Evolutionary conservation across 2,113 vertebrate species (phyloP).

Genomic region (Dromiciops gliroides): DNA sequence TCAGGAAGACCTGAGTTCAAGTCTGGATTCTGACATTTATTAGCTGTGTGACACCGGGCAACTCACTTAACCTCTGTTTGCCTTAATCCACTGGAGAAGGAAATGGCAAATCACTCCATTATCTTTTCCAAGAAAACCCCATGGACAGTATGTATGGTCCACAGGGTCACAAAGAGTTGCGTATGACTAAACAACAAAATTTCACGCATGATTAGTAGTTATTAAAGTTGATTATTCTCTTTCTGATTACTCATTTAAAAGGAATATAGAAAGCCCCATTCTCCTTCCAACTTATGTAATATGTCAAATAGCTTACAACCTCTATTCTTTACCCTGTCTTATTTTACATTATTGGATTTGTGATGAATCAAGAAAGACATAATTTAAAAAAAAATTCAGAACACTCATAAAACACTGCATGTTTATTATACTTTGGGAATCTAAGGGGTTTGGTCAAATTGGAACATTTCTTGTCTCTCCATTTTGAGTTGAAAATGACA

Average conservation of each 20-base stretch:
- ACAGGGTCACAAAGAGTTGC: neutral
- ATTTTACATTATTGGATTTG: slow-evolving; percentile 14
- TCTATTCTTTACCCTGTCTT: slow-evolving; percentile 39
- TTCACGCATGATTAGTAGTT: neutral
- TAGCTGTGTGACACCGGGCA: neutral
- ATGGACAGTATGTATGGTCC: neutral
- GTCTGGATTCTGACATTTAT: neutral
- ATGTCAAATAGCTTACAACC: slow-evolving; percentile 33
- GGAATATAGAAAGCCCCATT: neutral
- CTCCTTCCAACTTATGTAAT: slow-evolving; percentile 12
- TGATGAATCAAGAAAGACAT: slow-evolving; percentile 29
- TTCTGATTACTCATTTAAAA: slow-evolving; percentile 35
- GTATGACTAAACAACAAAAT: neutral
- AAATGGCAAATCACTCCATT: neutral
- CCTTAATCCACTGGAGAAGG: neutral
- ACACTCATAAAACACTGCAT: slow-evolving; percentile 51
- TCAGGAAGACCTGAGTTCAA: neutral
- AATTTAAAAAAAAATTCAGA: slow-evolving; percentile 50
- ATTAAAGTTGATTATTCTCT: slow-evolving; percentile 19
- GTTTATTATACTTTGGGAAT: slow-evolving; percentile 71
- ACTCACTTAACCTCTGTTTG: neutral
- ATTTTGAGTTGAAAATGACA: slow-evolving; percentile 43
- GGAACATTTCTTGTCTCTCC: slow-evolving; percentile 49
- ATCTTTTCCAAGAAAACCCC: neutral
- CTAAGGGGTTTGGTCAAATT: slow-evolving; percentile 65